phyloP scores from a whole-genome alignment of 2,113 vertebrate genomes.

The Lipotes vexillifer region DNA sequence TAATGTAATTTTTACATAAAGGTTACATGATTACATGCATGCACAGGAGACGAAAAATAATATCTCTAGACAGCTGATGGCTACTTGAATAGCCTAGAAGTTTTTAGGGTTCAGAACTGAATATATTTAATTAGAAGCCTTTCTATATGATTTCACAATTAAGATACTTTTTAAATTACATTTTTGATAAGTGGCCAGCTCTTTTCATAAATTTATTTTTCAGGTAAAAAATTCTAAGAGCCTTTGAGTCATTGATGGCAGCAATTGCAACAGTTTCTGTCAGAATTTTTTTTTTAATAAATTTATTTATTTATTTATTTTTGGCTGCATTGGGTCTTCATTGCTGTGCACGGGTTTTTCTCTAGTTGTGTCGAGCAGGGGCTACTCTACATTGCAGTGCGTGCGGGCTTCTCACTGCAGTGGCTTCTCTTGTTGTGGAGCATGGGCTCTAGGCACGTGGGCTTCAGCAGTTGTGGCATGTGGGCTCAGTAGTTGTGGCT shows the following conservation, averaged over 20 bases:
- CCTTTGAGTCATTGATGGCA: not conserved
- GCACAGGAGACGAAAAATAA: not conserved
- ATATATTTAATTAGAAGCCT: not conserved
- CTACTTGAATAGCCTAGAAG: not conserved
- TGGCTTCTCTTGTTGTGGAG: too few relatives aligned
- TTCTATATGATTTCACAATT: not conserved
- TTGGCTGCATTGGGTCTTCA: too few relatives aligned
- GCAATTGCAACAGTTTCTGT: not conserved
- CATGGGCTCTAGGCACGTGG: too few relatives aligned
- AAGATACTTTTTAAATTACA: conserved; percentile 12
- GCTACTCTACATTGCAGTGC: too few relatives aligned
- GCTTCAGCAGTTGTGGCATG: too few relatives aligned
- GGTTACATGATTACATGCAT: not conserved
- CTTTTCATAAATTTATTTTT: not conserved
- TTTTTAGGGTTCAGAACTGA: not conserved
- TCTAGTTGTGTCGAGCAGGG: too few relatives aligned
- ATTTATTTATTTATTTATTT: too few relatives aligned
- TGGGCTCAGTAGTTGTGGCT: too few relatives aligned
- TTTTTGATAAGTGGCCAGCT: not conserved
- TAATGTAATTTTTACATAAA: not conserved
- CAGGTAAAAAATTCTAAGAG: not conserved
- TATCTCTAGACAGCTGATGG: not conserved
- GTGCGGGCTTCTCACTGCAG: too few relatives aligned
- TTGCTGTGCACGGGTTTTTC: too few relatives aligned
- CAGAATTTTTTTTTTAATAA: not conserved